Evolutionary conservation across 2,113 vertebrate genomes (phyloP).

Genomic region (Callopanchax toddi): DNA sequence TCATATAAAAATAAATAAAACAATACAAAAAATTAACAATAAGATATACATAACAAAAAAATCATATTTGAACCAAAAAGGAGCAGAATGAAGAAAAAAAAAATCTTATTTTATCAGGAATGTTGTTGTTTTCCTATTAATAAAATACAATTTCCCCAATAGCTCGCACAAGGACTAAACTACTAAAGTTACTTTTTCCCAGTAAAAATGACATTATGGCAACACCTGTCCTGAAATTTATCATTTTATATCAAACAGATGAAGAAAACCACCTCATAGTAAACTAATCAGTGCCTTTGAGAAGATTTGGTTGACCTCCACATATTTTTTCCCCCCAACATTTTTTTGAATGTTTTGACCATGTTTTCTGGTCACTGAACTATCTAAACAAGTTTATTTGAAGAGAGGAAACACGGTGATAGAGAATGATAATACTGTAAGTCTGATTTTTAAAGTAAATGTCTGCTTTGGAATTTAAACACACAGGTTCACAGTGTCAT

Average conservation of each 20-base stretch:
- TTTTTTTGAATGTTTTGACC: slow-evolving; percentile 48
- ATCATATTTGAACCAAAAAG: too few species aligned
- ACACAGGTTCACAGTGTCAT: slow-evolving; percentile 57
- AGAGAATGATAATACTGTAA: slow-evolving; percentile 38
- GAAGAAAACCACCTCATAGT: slow-evolving; percentile 23
- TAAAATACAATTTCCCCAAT: too few species aligned
- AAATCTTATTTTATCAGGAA: too few species aligned
- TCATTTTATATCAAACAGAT: slow-evolving; percentile 38
- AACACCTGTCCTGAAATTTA: neutral
- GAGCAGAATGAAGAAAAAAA: too few species aligned
- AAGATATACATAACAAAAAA: too few species aligned
- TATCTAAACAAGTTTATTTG: slow-evolving; percentile 62
- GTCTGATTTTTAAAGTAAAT: slow-evolving; percentile 41
- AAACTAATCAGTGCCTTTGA: slow-evolving; percentile 26
- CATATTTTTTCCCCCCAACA: slow-evolving; percentile 26
- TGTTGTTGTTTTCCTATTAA: too few species aligned
- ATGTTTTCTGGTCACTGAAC: slow-evolving; percentile 44
- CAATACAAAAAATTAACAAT: too few species aligned
- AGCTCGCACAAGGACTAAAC: too few species aligned
- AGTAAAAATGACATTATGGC: too few species aligned
- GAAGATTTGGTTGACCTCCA: slow-evolving; percentile 50
- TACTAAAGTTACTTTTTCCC: too few species aligned
- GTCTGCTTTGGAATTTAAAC: slow-evolving; percentile 61
- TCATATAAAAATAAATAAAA: too few species aligned
- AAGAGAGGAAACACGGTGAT: slow-evolving; percentile 45